A percentile compares a stretch with the other conserved stretches of the same genome.
Evolutionary conservation across 2,797 vertebrate genomes (phyloP).

Genomic region (Champsocephalus gunnari): DNA sequence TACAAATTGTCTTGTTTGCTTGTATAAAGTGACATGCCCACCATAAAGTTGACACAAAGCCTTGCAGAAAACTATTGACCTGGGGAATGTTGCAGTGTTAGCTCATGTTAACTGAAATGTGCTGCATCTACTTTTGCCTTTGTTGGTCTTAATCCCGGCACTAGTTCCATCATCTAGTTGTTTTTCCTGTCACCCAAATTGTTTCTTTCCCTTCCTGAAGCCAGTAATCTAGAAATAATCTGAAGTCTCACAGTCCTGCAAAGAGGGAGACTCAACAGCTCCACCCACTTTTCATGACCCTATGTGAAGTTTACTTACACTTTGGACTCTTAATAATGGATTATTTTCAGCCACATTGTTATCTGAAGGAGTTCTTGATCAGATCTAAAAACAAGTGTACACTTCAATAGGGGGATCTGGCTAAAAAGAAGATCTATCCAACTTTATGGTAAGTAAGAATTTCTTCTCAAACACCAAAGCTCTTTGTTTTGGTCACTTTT

Average conservation of each 20-base stretch:
- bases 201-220: neutral
- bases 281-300: neutral
- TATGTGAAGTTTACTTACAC: conserved; percentile 22
- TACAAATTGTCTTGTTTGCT: neutral
- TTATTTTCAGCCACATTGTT: neutral
- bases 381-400: neutral
- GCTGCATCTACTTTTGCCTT: conserved; percentile 49
- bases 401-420: conserved; percentile 86
- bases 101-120: conserved; percentile 53
- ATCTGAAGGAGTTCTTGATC: conserved; percentile 2
- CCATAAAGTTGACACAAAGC: conserved; percentile 22
- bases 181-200: neutral
- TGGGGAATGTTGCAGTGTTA: conserved; percentile 15
- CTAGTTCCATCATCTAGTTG: neutral
- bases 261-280: conserved; percentile 5
- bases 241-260: conserved; percentile 1
- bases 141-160: conserved; percentile 6
- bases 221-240: neutral
- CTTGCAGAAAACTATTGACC: conserved; percentile 2
- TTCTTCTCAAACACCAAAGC: neutral
- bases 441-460: conserved; percentile 87
- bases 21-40: neutral
- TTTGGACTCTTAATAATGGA: conserved; percentile 54
- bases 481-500: neutral
- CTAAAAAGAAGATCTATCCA: conserved; percentile 92